Conservation (phyloP, 92 coral and sea anemone genomes). For the Umimayanthus chanpuru region DNA sequence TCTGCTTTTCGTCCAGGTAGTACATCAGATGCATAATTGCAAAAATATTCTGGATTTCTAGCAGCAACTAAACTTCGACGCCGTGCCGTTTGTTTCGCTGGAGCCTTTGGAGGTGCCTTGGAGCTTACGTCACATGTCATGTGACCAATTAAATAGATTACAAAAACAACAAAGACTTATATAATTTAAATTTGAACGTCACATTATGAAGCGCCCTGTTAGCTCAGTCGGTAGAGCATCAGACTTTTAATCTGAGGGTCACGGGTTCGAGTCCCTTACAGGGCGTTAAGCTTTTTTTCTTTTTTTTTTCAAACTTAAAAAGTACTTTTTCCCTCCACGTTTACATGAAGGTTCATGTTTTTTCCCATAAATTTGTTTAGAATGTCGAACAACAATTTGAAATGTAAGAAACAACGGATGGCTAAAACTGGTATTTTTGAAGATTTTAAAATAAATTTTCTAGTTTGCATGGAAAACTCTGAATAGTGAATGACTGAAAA, state of each 20-base stretch:
- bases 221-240: conserved; percentile 99
- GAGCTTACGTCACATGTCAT: neutral
- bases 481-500: too few relatives aligned
- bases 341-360: too few relatives aligned
- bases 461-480: too few relatives aligned
- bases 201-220: conserved; percentile 81
- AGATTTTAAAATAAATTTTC: too few relatives aligned
- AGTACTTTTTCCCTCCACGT: neutral
- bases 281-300: conserved; percentile 80
- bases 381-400: too few relatives aligned
- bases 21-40: conserved; percentile 89
- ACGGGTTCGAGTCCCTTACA: conserved; percentile 99
- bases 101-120: too few relatives aligned
- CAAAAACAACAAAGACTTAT: neutral
- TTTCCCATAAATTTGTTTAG: too few relatives aligned
- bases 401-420: too few relatives aligned
- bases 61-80: neutral
- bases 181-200: neutral
- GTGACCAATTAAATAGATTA: neutral
- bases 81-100: neutral
- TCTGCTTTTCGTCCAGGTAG: conserved; percentile 73
- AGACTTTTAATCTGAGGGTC: conserved; percentile 99
- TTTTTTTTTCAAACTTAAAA: neutral
- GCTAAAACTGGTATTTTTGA: too few relatives aligned
- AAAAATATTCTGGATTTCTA: neutral